A percentile compares a stretch with the other conserved stretches of the same genome.
These are phyloP conservation scores for Serinus canaria DNA, from an alignment of 2,113 vertebrate species.

Conservation along the genomic window DNA sequence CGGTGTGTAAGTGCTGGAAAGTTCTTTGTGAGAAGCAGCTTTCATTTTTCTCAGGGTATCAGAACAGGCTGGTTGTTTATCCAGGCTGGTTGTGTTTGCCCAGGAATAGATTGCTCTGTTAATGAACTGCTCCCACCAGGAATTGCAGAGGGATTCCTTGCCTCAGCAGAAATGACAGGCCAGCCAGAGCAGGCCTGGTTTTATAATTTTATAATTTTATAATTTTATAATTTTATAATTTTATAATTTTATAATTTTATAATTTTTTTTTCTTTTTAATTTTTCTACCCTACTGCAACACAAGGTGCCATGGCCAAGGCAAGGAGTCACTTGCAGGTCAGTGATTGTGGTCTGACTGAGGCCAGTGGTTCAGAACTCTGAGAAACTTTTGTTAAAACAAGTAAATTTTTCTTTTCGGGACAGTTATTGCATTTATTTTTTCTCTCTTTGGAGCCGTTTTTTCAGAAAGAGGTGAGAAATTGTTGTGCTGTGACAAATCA, in stretches of 20 bases:
- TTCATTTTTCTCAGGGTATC: not conserved
- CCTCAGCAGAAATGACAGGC: not conserved
- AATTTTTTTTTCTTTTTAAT: not conserved
- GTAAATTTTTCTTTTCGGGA: not conserved
- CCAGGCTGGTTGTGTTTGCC: not conserved
- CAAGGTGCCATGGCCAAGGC: not conserved
- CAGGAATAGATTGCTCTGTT: not conserved
- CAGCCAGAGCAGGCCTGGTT: not conserved
- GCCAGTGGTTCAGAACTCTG: accelerated
- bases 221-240: too few relatives aligned
- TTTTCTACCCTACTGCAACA: not conserved
- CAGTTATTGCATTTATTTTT: not conserved
- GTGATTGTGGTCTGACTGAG: accelerated
- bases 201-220: not conserved
- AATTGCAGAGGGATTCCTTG: not conserved
- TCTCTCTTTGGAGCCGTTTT: accelerated
- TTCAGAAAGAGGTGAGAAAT: not conserved
- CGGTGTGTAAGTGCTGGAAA: accelerated
- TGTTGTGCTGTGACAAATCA: not conserved
- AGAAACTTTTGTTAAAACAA: not conserved
- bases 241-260: too few relatives aligned
- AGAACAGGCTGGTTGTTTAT: not conserved
- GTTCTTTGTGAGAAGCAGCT: not conserved
- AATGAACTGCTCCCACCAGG: not conserved
- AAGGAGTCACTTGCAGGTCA: not conserved